Conservation (phyloP, 2,113 vertebrate genomes). For the Oplegnathus fasciatus region DNA sequence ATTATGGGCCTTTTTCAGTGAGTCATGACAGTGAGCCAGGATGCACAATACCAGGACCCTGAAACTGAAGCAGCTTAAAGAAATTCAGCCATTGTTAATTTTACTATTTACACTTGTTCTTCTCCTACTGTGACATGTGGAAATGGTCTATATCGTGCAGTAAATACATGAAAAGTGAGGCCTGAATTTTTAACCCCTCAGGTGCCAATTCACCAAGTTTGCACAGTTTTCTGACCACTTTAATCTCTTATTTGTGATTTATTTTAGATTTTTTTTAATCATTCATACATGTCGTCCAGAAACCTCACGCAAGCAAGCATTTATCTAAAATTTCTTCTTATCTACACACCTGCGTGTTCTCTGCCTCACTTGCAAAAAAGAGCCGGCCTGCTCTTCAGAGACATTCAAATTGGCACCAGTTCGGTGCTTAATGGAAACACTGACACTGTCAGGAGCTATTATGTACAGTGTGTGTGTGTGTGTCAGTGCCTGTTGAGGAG, state of each 20-base stretch:
- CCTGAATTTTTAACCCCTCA: neutral
- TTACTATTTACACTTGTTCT: too few species aligned
- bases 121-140: too few species aligned
- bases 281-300: neutral
- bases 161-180: neutral
- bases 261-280: neutral
- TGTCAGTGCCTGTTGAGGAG: neutral
- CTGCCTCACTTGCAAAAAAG: neutral
- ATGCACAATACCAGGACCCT: too few species aligned
- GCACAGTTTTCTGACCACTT: neutral
- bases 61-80: neutral
- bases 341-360: neutral
- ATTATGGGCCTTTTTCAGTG: too few species aligned
- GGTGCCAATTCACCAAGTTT: neutral
- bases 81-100: neutral
- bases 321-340: neutral
- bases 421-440: constrained; percentile 37
- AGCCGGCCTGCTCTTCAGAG: constrained; percentile 16
- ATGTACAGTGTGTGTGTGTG: constrained; percentile 10
- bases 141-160: neutral
- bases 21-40: too few species aligned
- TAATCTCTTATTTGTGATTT: neutral
- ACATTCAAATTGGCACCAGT: constrained; percentile 20
- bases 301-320: neutral
- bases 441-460: constrained; percentile 37